Evolutionary conservation across 2,888 invertebrate genomes (phyloP).

Genomic region (Cynaeus angustus): DNA sequence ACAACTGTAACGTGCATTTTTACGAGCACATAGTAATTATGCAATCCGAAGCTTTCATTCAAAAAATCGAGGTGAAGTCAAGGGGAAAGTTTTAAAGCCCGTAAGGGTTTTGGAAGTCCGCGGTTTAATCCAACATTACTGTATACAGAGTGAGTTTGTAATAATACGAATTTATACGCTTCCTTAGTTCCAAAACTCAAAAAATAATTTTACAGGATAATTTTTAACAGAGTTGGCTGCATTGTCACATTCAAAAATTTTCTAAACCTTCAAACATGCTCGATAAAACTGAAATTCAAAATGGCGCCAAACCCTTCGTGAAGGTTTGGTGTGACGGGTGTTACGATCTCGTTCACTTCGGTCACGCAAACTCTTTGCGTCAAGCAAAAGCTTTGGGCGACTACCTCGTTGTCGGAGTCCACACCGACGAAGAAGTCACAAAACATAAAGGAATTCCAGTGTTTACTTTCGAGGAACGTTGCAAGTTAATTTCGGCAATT

Average conservation of each 20-base stretch:
- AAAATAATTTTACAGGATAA: background rate
- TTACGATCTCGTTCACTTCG: conserved; percentile 99
- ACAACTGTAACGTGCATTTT: conserved; percentile 1
- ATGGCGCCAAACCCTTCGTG: conserved; percentile 9
- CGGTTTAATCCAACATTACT: background rate
- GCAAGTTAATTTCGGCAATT: conserved; percentile 97
- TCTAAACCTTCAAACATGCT: conserved; percentile 11
- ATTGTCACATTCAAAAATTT: conserved; percentile 2
- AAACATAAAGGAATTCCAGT: conserved; percentile 99
- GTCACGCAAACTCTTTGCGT: conserved; percentile 97
- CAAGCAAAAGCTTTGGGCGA: conserved; percentile 98
- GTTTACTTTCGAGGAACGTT: conserved; percentile 91
- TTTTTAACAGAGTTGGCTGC: conserved; percentile 10
- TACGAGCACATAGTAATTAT: background rate
- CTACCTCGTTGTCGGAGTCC: conserved; percentile 95
- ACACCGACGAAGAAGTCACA: conserved; percentile 97
- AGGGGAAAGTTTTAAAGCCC: background rate
- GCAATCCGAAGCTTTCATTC: background rate
- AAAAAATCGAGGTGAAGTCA: background rate
- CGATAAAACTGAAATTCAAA: conserved; percentile 15
- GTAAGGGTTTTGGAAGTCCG: background rate
- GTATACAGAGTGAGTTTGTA: too few species aligned
- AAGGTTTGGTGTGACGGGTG: conserved; percentile 93
- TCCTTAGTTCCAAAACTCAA: too few species aligned
- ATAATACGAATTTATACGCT: too few species aligned